A percentile compares a stretch with the other conserved stretches of the same genome.
These are phyloP conservation scores for Cisticola juncidis DNA, from an alignment of 2,113 vertebrate species.

Conservation along the genomic window DNA sequence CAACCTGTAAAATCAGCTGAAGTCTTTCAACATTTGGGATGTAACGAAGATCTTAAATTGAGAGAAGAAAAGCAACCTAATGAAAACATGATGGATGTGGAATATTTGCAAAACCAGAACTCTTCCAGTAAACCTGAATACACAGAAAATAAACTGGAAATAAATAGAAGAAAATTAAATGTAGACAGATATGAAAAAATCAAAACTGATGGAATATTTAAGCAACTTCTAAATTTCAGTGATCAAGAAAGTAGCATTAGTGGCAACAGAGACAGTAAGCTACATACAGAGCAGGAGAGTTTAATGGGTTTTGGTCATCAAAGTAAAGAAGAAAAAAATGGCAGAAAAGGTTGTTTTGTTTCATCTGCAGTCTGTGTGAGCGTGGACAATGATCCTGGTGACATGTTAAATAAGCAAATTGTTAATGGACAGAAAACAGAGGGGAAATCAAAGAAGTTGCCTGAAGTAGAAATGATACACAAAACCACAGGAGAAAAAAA, in stretches of 20 bases:
- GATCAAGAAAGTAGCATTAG: neutral
- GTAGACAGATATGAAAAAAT: neutral
- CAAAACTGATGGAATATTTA: neutral
- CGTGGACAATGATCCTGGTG: neutral
- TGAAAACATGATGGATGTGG: neutral
- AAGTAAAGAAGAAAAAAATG: neutral
- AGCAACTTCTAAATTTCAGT: neutral
- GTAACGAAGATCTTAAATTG: neutral
- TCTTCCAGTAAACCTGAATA: neutral
- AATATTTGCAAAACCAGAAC: neutral
- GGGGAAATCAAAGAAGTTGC: neutral
- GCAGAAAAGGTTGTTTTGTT: neutral
- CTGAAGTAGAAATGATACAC: neutral
- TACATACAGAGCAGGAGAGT: neutral
- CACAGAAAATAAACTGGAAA: neutral
- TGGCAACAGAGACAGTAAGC: neutral
- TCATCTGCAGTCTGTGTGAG: neutral
- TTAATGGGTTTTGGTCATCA: neutral
- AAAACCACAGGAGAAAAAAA: neutral
- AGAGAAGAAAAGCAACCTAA: neutral
- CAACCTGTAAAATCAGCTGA: slow-evolving; percentile 7
- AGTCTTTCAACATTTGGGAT: neutral
- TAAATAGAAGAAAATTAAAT: neutral
- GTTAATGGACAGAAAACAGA: neutral
- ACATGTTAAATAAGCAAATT: neutral